Evolutionary conservation across 2,888 invertebrate species (phyloP), one percentile per base, ranked within the genome.

Genomic region (Eupelmus urozonus): DNA sequence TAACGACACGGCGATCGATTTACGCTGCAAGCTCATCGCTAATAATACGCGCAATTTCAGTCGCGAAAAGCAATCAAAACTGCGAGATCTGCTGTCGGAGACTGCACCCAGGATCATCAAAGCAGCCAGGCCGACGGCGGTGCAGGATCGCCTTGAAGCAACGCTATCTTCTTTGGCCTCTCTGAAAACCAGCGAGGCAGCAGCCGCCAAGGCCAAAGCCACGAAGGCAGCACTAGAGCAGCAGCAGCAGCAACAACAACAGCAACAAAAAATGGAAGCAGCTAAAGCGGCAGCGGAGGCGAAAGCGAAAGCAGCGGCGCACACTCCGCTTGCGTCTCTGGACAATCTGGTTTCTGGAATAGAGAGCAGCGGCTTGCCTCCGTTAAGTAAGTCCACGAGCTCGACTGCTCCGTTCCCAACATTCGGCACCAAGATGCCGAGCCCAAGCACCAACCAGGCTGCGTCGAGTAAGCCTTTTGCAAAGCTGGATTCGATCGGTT

Each of bases 311-410:
- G 9, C 55, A 23, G n/a, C n/a, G n/a, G 78, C 82, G 18, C 86
- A 85, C 59, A 86, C 83, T 82, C 87, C 89, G 0, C 76, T 90
- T 1, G 85, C 87, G 29, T 88, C 88, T 0, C 80, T 90, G n/a
- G 87, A 88, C 62, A 88, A 84, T 62, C 86, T 90, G 5, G 88
- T 90, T 7, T 86, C 88, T 0, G 87, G 87, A 42, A 85, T 89
- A 45, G 86, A 85, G 27, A 76, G 20, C 11, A 53, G 5, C 4
- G 13, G 0, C 2, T 1, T 34, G 9, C 20, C 45, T 45, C 16
- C 45, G 1, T 13, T 65, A 1, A 45, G 29, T 59, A 79, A 72
- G 5, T 79, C 72, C 0, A 55, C 79, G 0, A 57, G 69, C 11
- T 62, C 76, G 0, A 27, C 25, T 4, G 40, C 76, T 0, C 18